These are phyloP conservation scores for Cryptophagus acutangulus DNA, from an alignment of 2,888 invertebrate species.

Conservation along the genomic window DNA sequence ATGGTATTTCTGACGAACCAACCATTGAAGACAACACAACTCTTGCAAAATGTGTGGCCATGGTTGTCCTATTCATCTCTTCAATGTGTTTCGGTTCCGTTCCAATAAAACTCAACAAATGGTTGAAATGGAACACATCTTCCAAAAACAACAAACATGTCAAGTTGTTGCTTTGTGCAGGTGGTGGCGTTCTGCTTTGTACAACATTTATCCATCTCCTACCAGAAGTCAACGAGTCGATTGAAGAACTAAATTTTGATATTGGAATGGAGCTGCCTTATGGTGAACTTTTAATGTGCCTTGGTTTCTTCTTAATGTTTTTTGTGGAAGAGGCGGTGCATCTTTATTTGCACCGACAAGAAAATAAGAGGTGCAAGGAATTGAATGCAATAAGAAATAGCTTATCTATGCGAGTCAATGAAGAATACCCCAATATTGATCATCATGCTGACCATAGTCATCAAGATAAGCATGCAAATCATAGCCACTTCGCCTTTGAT, in stretches of 20 bases:
- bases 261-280: conserved; percentile 57
- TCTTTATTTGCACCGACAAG: conserved; percentile 57
- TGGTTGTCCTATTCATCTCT: conserved; percentile 69
- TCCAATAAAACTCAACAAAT: conserved; percentile 65
- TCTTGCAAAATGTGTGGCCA: conserved; percentile 71
- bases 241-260: conserved; percentile 56
- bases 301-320: conserved; percentile 72
- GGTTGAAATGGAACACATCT: conserved; percentile 53
- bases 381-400: conserved; percentile 36
- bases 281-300: conserved; percentile 68
- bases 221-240: conserved; percentile 70
- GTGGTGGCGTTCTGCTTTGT: conserved; percentile 77
- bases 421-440: conserved; percentile 11
- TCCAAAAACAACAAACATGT: conserved; percentile 52
- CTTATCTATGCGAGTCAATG: conserved; percentile 18
- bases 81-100: conserved; percentile 71
- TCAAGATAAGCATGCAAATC: conserved; percentile 27
- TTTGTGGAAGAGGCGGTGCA: conserved; percentile 77
- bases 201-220: conserved; percentile 78
- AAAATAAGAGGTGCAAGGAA: conserved; percentile 16
- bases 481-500: conserved; percentile 35
- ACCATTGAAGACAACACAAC: conserved; percentile 22
- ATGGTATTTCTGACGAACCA: no score
- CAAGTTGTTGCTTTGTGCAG: conserved; percentile 65
- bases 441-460: conserved; percentile 24